Evolutionary conservation across 2,113 vertebrate species (phyloP).

Genomic region (Micronycteris hirsuta): DNA sequence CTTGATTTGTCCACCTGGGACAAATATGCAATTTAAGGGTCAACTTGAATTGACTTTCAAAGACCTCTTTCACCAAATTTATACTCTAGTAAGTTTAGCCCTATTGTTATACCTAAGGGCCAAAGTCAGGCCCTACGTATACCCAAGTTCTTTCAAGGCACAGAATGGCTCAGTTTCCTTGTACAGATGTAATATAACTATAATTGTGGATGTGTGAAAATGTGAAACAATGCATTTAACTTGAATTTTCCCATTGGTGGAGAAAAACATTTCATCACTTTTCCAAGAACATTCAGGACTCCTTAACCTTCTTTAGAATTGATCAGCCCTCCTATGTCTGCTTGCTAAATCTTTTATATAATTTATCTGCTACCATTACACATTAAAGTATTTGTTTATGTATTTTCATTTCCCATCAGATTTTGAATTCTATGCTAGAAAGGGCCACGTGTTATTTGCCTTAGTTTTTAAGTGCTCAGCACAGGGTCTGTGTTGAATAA

Average conservation of each 20-base stretch:
- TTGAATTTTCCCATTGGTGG: not conserved
- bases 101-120: not conserved
- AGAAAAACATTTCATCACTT: not conserved
- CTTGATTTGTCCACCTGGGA: not conserved
- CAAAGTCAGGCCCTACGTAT: not conserved
- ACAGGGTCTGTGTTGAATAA: not conserved
- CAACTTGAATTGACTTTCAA: conserved; percentile 29
- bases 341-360: not conserved
- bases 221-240: not conserved
- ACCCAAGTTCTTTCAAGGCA: not conserved
- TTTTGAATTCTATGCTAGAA: not conserved
- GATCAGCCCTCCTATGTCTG: not conserved
- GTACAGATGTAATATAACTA: not conserved
- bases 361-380: not conserved
- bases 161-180: not conserved
- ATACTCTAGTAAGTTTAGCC: not conserved
- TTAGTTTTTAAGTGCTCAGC: not conserved
- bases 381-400: not conserved
- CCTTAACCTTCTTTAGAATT: not conserved
- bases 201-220: not conserved
- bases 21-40: not conserved
- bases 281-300: not conserved
- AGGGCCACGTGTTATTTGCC: not conserved
- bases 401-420: not conserved
- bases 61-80: conserved; percentile 7